Evolutionary conservation across 2,797 vertebrate species (phyloP).

Genomic region (Darevskia mixta): DNA sequence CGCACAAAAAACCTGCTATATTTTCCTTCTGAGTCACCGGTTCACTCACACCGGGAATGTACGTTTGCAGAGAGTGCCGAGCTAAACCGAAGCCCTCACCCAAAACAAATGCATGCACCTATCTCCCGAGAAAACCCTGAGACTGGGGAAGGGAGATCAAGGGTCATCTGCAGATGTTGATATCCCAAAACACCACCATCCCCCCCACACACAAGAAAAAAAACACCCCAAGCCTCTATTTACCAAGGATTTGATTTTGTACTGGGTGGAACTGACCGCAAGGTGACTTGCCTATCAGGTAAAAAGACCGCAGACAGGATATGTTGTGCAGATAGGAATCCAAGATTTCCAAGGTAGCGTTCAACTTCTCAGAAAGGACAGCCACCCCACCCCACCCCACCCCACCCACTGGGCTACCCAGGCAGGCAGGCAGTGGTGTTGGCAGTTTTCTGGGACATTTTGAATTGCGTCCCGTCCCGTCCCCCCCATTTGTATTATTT

Average conservation of each 20-base stretch:
- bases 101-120: too few species aligned
- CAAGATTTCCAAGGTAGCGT: neutral
- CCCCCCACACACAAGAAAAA: neutral
- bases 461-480: too few species aligned
- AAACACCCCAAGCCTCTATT: neutral
- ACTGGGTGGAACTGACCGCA: neutral
- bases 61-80: neutral
- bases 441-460: too few species aligned
- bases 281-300: neutral
- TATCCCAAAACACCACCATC: neutral
- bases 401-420: neutral
- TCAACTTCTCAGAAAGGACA: too few species aligned
- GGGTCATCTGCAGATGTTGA: neutral
- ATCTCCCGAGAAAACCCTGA: neutral
- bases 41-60: neutral
- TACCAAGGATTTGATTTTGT: neutral
- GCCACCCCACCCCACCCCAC: too few species aligned
- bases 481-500: too few species aligned
- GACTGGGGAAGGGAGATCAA: too few species aligned
- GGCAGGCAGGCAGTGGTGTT: neutral
- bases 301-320: neutral
- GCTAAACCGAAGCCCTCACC: neutral
- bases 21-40: constrained; percentile 2
- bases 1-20: neutral
- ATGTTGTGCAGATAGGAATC: neutral